Conservation (phyloP, 2,797 vertebrate species). For the Acestrorhynchus altus region DNA sequence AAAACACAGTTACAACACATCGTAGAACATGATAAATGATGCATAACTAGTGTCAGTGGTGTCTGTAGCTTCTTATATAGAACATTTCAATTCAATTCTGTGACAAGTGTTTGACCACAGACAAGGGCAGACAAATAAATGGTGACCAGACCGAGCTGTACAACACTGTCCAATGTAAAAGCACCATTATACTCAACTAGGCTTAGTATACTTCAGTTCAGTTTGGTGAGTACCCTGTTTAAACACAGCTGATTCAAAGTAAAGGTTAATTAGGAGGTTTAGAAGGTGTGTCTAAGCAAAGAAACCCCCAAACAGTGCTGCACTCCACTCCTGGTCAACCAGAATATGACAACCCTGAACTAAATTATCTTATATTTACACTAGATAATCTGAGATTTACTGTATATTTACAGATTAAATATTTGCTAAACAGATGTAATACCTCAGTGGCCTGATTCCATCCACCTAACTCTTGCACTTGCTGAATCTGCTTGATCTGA, state of each 20-base stretch:
- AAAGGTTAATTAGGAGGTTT: too few relatives aligned
- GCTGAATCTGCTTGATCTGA: constrained; percentile 92
- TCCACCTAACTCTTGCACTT: constrained; percentile 84
- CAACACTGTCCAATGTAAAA: neutral
- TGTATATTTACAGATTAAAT: neutral
- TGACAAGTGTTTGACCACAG: too few relatives aligned
- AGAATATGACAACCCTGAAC: neutral
- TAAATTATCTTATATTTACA: neutral
- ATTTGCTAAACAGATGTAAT: constrained; percentile 41
- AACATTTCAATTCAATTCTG: too few relatives aligned
- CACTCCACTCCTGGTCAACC: neutral
- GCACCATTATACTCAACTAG: neutral
- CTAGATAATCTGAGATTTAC: constrained; percentile 9
- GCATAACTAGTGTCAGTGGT: neutral
- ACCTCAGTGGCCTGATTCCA: constrained; percentile 87
- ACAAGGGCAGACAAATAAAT: too few relatives aligned
- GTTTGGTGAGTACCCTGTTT: neutral
- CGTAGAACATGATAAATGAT: too few relatives aligned
- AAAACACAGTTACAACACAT: neutral
- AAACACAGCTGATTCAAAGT: too few relatives aligned
- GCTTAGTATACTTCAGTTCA: neutral
- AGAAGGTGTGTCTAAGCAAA: neutral
- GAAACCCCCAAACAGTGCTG: neutral
- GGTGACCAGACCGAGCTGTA: neutral
- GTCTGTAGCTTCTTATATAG: neutral